Evolutionary conservation across 2,888 invertebrate genomes (phyloP).

Genomic region (Copidosoma aretas): DNA sequence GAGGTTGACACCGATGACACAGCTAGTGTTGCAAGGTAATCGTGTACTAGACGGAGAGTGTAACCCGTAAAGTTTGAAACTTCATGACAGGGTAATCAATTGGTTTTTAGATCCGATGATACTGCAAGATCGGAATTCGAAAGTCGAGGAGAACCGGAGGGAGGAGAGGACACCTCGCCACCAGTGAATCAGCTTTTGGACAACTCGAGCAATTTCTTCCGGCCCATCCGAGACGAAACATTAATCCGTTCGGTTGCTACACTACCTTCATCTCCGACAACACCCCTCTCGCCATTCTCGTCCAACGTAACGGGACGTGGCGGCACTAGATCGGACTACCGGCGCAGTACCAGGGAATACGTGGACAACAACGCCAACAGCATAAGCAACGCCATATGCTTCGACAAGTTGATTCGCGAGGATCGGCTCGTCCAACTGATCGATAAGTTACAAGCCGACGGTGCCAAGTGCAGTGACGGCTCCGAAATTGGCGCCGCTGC

Average conservation of each 20-base stretch:
- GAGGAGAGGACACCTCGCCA: constrained; percentile 61
- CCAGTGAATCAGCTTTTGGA: constrained; percentile 53
- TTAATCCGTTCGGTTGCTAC: constrained; percentile 47
- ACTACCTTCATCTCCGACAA: constrained; percentile 54
- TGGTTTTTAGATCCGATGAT: constrained; percentile 72
- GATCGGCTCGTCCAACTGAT: constrained; percentile 54
- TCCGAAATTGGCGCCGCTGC: constrained; percentile 39
- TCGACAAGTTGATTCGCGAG: constrained; percentile 43
- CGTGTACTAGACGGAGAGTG: not conserved
- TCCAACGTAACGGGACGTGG: constrained; percentile 60
- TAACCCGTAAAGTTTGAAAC: too few relatives aligned
- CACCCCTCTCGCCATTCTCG: constrained; percentile 50
- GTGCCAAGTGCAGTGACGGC: constrained; percentile 46
- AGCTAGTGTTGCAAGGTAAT: constrained; percentile 68
- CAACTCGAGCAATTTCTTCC: constrained; percentile 52
- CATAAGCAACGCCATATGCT: constrained; percentile 42
- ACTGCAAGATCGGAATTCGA: constrained; percentile 71
- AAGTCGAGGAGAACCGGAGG: constrained; percentile 62
- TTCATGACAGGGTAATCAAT: not conserved
- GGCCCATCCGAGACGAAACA: constrained; percentile 59
- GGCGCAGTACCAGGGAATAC: constrained; percentile 60
- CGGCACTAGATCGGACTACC: constrained; percentile 59
- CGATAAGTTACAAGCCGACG: constrained; percentile 57
- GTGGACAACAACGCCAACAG: constrained; percentile 64
- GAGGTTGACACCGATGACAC: constrained; percentile 80